Conservation (phyloP, 2,888 invertebrate species). For the Latheticus oryzae region DNA sequence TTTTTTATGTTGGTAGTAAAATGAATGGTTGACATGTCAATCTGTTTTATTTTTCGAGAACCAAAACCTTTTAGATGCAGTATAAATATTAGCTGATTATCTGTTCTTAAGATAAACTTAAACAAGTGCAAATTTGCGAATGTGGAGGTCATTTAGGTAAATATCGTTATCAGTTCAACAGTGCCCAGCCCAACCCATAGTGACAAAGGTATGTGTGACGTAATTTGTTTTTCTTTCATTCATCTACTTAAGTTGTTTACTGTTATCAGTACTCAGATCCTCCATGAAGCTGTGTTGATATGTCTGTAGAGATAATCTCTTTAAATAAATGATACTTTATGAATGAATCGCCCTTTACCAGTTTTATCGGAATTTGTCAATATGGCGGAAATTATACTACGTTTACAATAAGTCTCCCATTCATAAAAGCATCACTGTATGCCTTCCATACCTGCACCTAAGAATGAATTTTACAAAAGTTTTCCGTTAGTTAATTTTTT, state of each 20-base stretch:
- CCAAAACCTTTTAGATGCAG: too few species aligned
- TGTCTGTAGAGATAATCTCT: conserved; percentile 6
- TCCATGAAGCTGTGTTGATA: conserved; percentile 19
- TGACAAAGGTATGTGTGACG: conserved; percentile 44
- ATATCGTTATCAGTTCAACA: background rate
- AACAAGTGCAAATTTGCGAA: too few species aligned
- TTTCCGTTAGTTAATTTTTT: too few species aligned
- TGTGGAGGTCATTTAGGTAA: too few species aligned
- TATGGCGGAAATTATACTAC: conserved; percentile 37
- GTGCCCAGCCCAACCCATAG: conserved; percentile 19
- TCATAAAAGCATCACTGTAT: conserved; percentile 22
- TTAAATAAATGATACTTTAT: conserved; percentile 9
- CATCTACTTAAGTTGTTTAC: conserved; percentile 30
- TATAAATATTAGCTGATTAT: too few species aligned
- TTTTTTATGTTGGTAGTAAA: too few species aligned
- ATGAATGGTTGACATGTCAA: too few species aligned
- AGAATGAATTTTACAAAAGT: too few species aligned
- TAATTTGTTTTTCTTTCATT: conserved; percentile 47
- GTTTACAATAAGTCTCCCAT: conserved; percentile 23
- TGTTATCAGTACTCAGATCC: conserved; percentile 14
- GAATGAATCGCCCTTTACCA: conserved; percentile 15
- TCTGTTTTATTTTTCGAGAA: too few species aligned
- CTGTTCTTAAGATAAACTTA: too few species aligned
- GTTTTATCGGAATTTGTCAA: conserved; percentile 29
- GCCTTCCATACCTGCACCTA: background rate